Conservation (phyloP, 2,888 invertebrate species). For the Hoplodrina ambigua region DNA sequence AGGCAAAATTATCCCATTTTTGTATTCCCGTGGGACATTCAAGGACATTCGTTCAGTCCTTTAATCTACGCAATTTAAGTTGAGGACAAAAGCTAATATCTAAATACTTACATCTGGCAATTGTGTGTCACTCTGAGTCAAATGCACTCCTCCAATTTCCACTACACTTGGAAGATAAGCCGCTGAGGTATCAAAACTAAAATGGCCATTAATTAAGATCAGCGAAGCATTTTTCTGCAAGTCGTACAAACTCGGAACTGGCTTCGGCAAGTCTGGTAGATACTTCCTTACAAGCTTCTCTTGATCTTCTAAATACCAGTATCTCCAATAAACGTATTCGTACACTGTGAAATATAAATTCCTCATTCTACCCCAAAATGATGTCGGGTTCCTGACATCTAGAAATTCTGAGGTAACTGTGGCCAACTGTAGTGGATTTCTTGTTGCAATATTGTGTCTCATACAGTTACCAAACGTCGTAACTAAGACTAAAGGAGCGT, state of each 20-base stretch:
- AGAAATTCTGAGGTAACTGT: slow-evolving; percentile 82
- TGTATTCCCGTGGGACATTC: too few relatives aligned
- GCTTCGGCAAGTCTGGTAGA: slow-evolving; percentile 76
- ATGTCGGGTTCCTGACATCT: slow-evolving; percentile 84
- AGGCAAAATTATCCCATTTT: too few relatives aligned
- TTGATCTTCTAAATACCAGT: slow-evolving; percentile 80
- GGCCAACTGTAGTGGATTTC: slow-evolving; percentile 84
- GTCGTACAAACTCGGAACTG: slow-evolving; percentile 81
- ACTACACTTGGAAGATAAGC: slow-evolving; percentile 90
- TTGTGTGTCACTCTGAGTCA: slow-evolving; percentile 74
- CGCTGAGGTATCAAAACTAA: slow-evolving; percentile 83
- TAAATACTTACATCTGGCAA: slow-evolving; percentile 77
- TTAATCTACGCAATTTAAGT: too few relatives aligned
- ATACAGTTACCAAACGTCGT: slow-evolving; percentile 86
- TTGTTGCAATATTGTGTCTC: slow-evolving; percentile 79
- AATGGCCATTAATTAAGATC: slow-evolving; percentile 87
- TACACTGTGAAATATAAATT: slow-evolving; percentile 86
- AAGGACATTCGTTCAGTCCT: too few relatives aligned
- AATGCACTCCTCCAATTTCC: slow-evolving; percentile 90
- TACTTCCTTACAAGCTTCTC: slow-evolving; percentile 80
- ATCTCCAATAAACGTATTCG: slow-evolving; percentile 83
- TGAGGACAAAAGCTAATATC: neutral
- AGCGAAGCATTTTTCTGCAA: slow-evolving; percentile 82
- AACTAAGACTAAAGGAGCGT: slow-evolving; percentile 80
- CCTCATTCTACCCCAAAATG: slow-evolving; percentile 86